Conservation (phyloP, 1,140 invertebrate genomes). For the Drosophila punjabiensis region DNA sequence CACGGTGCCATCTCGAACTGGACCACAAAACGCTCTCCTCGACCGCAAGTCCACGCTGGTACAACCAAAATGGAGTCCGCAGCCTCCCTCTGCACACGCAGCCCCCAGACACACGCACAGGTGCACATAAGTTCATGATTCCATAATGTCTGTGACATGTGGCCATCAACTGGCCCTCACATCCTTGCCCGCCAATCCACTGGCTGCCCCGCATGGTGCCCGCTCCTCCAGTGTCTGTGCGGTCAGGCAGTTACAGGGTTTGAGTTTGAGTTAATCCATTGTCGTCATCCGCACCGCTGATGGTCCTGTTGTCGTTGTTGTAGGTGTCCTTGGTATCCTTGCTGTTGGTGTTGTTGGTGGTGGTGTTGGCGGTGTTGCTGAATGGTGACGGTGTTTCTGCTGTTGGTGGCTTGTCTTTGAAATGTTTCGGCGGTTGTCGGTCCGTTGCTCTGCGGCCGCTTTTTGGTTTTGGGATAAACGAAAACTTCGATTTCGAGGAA, state of each 20-base stretch:
- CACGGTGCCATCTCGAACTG: slow-evolving; percentile 33
- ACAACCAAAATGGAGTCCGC: slow-evolving; percentile 64
- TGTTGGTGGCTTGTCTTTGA: slow-evolving; percentile 72
- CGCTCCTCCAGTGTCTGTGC: slow-evolving; percentile 45
- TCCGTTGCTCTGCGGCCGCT: slow-evolving; percentile 60
- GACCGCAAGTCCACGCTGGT: slow-evolving; percentile 48
- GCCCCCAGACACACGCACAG: slow-evolving; percentile 31
- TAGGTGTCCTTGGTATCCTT: slow-evolving; percentile 20
- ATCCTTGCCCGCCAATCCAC: slow-evolving; percentile 1
- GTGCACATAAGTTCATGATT: slow-evolving; percentile 72
- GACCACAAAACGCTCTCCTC: slow-evolving; percentile 59
- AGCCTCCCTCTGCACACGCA: neutral
- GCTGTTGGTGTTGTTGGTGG: slow-evolving; percentile 31
- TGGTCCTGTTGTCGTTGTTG: slow-evolving; percentile 17
- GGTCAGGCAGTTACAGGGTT: slow-evolving; percentile 74
- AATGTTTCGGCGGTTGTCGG: slow-evolving; percentile 64
- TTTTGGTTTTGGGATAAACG: slow-evolving; percentile 52
- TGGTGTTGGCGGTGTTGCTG: slow-evolving; percentile 19
- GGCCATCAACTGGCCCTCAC: slow-evolving; percentile 44
- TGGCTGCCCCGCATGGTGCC: neutral
- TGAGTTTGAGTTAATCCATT: slow-evolving; percentile 75
- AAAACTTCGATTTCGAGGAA: neutral
- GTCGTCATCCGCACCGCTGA: slow-evolving; percentile 46
- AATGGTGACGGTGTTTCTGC: slow-evolving; percentile 45
- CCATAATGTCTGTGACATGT: slow-evolving; percentile 80